These are phyloP conservation scores for Eudemis profundana DNA, from an alignment of 2,888 invertebrate genomes.

Conservation along the genomic window DNA sequence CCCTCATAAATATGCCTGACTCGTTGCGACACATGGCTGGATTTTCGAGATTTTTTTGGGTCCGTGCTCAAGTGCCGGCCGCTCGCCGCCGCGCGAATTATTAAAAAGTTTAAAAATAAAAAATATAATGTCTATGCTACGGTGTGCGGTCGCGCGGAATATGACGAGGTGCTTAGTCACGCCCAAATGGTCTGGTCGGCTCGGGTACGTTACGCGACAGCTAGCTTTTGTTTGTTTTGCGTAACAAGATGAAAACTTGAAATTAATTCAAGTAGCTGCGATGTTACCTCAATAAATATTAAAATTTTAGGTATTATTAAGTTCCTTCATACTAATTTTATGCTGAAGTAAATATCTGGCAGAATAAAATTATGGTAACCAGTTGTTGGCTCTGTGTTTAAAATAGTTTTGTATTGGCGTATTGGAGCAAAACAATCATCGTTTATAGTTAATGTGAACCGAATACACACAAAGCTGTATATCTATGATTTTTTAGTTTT, in stretches of 20 bases:
- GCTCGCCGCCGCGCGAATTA: conserved; percentile 75
- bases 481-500: neutral
- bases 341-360: too few species aligned
- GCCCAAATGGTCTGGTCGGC: conserved; percentile 58
- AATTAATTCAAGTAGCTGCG: conserved; percentile 18
- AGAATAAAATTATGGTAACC: too few species aligned
- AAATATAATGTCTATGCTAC: conserved; percentile 66
- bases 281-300: conserved; percentile 11
- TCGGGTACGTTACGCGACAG: conserved; percentile 39
- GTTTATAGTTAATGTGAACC: too few species aligned
- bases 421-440: too few species aligned
- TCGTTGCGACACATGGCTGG: conserved; percentile 75
- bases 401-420: too few species aligned
- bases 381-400: too few species aligned
- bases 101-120: conserved; percentile 78
- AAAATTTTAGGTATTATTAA: too few species aligned
- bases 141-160: conserved; percentile 67
- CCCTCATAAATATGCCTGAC: conserved; percentile 61
- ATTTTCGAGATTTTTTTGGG: conserved; percentile 79
- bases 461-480: too few species aligned
- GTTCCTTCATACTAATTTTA: too few species aligned
- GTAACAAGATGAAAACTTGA: conserved; percentile 21
- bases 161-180: conserved; percentile 62
- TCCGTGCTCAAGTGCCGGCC: conserved; percentile 79
- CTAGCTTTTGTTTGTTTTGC: conserved; percentile 32